Evolutionary conservation across 2,113 vertebrate genomes (phyloP).

Genomic region (Tupaia tana): DNA sequence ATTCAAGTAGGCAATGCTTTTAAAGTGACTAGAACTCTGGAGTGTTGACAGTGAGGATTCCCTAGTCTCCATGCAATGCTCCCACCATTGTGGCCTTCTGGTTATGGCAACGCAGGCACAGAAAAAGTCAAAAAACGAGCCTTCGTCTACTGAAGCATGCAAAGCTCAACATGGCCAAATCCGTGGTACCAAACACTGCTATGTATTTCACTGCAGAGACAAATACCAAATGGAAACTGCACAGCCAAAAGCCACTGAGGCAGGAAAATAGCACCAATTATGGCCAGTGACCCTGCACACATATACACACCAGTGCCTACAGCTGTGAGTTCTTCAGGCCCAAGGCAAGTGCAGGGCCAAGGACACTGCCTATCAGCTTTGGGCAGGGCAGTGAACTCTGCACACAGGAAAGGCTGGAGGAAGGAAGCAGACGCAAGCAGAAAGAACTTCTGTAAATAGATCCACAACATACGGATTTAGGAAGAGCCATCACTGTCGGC

Average conservation of each 20-base stretch:
- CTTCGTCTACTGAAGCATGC: background rate
- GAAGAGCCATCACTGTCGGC: background rate
- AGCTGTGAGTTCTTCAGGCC: slow-evolving; percentile 9
- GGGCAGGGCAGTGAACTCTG: slow-evolving; percentile 33
- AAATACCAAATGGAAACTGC: background rate
- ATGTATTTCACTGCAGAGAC: background rate
- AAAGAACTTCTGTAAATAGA: slow-evolving; percentile 65
- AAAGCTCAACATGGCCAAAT: background rate
- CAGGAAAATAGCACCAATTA: background rate
- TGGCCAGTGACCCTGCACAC: background rate
- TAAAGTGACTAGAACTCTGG: slow-evolving; percentile 18
- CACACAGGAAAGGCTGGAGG: slow-evolving; percentile 70
- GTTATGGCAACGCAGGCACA: background rate
- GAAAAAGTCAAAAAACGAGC: background rate
- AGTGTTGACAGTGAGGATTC: background rate
- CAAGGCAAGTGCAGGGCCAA: background rate
- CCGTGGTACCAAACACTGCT: background rate
- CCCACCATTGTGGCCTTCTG: background rate
- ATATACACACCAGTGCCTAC: background rate
- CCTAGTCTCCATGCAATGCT: background rate
- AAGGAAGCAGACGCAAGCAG: slow-evolving; percentile 58
- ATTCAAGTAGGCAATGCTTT: background rate
- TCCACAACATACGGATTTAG: slow-evolving; percentile 41
- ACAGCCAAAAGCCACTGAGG: background rate
- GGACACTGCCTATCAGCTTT: background rate